Evolutionary conservation across 2,797 vertebrate genomes (phyloP).

Genomic region (Gymnoscopelus braueri): DNA sequence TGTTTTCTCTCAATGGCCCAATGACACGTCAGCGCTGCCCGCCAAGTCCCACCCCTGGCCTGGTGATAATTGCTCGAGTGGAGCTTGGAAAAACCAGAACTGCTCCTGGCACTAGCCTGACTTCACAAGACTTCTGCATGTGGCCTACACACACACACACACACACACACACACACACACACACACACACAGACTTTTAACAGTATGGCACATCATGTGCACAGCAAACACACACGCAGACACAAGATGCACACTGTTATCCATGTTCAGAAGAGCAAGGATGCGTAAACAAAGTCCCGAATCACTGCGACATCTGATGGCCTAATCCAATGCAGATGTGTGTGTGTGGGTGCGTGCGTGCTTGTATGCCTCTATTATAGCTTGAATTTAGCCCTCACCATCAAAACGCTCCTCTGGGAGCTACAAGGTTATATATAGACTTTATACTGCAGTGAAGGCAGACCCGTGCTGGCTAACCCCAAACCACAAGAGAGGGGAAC

Average conservation of each 20-base stretch:
- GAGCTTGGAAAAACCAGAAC: conserved; percentile 7
- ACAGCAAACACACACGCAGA: conserved; percentile 2
- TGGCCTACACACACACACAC: conserved; percentile 4
- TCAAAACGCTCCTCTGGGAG: conserved; percentile 61
- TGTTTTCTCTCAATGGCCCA: conserved; percentile 65
- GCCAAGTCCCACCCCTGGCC: conserved; percentile 48
- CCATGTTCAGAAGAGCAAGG: conserved; percentile 43
- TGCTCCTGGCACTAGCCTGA: conserved; percentile 32
- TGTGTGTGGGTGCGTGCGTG: conserved; percentile 7
- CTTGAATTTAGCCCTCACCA: conserved; percentile 68
- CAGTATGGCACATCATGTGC: background rate
- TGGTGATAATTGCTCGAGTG: conserved; percentile 26
- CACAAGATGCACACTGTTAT: conserved; percentile 44
- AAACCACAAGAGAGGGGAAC: conserved; percentile 68
- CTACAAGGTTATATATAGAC: conserved; percentile 71
- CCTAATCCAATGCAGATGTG: conserved; percentile 74
- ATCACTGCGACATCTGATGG: conserved; percentile 23
- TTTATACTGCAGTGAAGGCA: conserved; percentile 66
- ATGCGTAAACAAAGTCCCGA: conserved; percentile 63
- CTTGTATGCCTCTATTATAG: conserved; percentile 23
- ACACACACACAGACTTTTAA: background rate
- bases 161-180: too few relatives aligned
- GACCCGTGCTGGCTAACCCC: conserved; percentile 49
- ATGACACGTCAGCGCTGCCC: conserved; percentile 30
- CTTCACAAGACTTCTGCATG: conserved; percentile 51